These are phyloP conservation scores for Lerista edwardsae DNA, from an alignment of 2,797 vertebrate genomes.

Conservation along the genomic window DNA sequence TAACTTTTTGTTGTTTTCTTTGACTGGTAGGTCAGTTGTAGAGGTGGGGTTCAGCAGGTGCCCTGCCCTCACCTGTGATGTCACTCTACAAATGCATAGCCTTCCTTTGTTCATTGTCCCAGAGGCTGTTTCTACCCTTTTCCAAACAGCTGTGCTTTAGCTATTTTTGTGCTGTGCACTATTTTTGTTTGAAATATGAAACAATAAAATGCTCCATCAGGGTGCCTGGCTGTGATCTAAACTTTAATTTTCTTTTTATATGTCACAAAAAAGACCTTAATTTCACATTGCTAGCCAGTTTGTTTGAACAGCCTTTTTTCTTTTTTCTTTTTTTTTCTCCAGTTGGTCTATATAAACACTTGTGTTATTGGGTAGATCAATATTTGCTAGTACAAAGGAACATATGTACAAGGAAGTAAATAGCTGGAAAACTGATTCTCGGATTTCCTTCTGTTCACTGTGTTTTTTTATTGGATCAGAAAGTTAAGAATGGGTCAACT, in stretches of 20 bases:
- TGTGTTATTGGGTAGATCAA: neutral
- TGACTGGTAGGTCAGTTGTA: constrained; percentile 55
- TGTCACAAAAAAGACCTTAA: neutral
- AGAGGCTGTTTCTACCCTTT: constrained; percentile 32
- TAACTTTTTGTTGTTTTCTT: constrained; percentile 28
- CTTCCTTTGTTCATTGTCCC: constrained; percentile 33
- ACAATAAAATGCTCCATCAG: neutral
- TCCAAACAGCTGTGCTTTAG: neutral
- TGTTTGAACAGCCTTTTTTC: constrained; percentile 17
- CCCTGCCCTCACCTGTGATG: constrained; percentile 53
- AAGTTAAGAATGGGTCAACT: constrained; percentile 72
- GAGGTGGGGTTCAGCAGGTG: constrained; percentile 51
- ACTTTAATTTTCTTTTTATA: constrained; percentile 28
- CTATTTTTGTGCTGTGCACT: constrained; percentile 4
- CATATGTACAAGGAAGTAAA: neutral
- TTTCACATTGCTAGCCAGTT: constrained; percentile 16
- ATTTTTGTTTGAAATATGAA: no score
- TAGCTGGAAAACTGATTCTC: neutral
- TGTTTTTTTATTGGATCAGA: neutral
- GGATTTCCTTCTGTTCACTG: neutral
- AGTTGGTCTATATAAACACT: neutral
- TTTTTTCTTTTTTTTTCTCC: constrained; percentile 5
- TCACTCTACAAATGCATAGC: constrained; percentile 40
- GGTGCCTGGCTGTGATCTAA: neutral
- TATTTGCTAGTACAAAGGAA: constrained; percentile 8